phyloP scores from a whole-genome alignment of 2,888 invertebrate genomes.

The Brachyopa scutellaris region DNA sequence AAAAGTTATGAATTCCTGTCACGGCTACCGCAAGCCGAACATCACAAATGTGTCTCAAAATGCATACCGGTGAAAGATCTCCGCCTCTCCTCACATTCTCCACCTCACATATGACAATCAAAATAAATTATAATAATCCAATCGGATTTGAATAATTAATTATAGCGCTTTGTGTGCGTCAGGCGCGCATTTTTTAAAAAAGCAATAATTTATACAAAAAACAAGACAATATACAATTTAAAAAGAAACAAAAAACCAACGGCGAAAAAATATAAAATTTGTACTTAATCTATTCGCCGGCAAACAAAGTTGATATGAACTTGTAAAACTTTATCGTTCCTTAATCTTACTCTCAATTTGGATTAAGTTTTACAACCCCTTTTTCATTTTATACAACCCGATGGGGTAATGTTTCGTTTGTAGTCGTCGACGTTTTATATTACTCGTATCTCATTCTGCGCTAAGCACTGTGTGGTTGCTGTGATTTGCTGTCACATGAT shows the following conservation, averaged over 20 bases:
- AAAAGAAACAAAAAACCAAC: background rate
- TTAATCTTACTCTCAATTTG: conserved; percentile 61
- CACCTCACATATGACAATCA: conserved; percentile 66
- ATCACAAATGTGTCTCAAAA: background rate
- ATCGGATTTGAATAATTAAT: conserved; percentile 83
- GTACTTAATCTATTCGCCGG: conserved; percentile 11
- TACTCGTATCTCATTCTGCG: background rate
- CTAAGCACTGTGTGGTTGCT: conserved; percentile 3
- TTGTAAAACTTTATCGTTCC: conserved; percentile 42
- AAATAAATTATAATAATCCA: conserved; percentile 83
- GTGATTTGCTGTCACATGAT: conserved; percentile 57
- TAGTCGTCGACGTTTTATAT: background rate
- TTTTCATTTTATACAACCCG: conserved; percentile 13
- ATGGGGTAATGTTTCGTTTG: background rate
- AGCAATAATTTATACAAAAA: conserved; percentile 37
- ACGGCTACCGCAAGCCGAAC: background rate
- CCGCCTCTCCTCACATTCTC: conserved; percentile 18
- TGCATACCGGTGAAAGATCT: too few relatives aligned
- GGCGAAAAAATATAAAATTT: background rate
- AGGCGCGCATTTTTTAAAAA: conserved; percentile 40
- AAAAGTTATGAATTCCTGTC: background rate
- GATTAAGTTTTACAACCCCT: conserved; percentile 61
- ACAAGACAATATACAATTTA: background rate
- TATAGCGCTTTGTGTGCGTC: conserved; percentile 51
- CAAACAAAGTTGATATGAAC: conserved; percentile 36